phyloP scores from a whole-genome alignment of 2,797 vertebrate genomes.

The Argya squamiceps region DNA sequence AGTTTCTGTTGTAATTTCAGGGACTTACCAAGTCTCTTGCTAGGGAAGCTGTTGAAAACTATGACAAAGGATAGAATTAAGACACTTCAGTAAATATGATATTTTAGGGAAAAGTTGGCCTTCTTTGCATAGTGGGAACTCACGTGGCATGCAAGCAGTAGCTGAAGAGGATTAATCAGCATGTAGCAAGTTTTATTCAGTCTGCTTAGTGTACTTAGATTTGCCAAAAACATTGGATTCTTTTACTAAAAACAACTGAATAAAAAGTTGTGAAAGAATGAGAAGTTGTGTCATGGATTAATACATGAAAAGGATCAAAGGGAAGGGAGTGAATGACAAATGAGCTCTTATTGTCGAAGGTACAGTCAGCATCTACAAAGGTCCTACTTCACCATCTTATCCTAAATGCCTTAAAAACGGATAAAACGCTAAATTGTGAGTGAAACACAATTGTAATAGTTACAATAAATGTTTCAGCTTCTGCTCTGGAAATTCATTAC shows the following conservation, averaged over 20 bases:
- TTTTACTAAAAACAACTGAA: neutral
- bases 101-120: neutral
- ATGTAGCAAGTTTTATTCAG: rapidly evolving
- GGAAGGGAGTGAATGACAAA: rapidly evolving
- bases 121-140: neutral
- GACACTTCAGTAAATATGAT: neutral
- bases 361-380: neutral
- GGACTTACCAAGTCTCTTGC: neutral
- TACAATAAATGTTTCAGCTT: neutral
- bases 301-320: neutral
- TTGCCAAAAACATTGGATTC: neutral
- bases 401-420: neutral
- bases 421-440: neutral
- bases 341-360: neutral
- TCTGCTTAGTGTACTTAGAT: neutral
- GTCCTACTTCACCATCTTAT: neutral
- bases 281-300: neutral
- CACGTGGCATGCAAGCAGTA: rapidly evolving
- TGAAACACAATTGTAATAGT: neutral
- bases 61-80: neutral
- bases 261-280: neutral
- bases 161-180: neutral
- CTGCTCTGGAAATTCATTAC: neutral
- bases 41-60: neutral
- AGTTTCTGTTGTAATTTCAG: neutral